Evolutionary conservation across 2,797 vertebrate genomes (phyloP).

Genomic region (Sebastes cheni): DNA sequence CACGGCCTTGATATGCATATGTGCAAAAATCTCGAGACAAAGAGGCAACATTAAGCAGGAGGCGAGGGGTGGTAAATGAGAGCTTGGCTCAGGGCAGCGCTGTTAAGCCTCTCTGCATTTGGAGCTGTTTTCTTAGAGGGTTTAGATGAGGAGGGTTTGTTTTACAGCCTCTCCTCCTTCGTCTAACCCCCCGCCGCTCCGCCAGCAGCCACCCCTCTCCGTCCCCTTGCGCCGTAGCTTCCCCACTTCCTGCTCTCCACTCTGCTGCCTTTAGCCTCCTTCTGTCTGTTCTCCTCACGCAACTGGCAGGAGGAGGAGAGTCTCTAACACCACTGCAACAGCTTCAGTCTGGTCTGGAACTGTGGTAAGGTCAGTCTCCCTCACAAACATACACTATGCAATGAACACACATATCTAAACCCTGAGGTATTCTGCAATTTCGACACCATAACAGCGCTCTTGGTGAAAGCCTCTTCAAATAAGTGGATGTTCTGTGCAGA

Average conservation of each 20-base stretch:
- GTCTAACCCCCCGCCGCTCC: conserved; percentile 11
- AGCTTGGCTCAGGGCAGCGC: conserved; percentile 34
- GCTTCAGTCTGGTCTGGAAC: conserved; percentile 59
- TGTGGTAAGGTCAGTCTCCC: conserved; percentile 36
- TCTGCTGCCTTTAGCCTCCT: conserved; percentile 70
- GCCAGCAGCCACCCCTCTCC: conserved; percentile 16
- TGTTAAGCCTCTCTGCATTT: conserved; percentile 44
- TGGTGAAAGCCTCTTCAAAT: conserved; percentile 22
- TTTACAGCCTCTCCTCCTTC: conserved; percentile 48
- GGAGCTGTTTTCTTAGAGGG: conserved; percentile 45
- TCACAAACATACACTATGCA: not conserved
- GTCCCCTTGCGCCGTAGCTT: conserved; percentile 17
- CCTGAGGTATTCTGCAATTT: conserved; percentile 4
- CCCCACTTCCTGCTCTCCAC: conserved; percentile 46
- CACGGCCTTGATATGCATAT: conserved; percentile 67
- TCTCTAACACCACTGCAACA: conserved; percentile 40
- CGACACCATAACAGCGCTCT: not conserved
- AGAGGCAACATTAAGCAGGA: conserved; percentile 48
- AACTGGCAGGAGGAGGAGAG: conserved; percentile 67
- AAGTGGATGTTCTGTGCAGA: conserved; percentile 8
- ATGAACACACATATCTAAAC: not conserved
- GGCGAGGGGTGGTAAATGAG: conserved; percentile 56
- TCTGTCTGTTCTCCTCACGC: conserved; percentile 73
- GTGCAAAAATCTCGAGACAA: conserved; percentile 63
- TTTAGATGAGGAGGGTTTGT: conserved; percentile 45